Percentiles rank a stretch among this genome's conserved stretches.
These are phyloP conservation scores for Rhynchotus rufescens DNA, from an alignment of 2,797 vertebrate genomes.

Conservation along the genomic window DNA sequence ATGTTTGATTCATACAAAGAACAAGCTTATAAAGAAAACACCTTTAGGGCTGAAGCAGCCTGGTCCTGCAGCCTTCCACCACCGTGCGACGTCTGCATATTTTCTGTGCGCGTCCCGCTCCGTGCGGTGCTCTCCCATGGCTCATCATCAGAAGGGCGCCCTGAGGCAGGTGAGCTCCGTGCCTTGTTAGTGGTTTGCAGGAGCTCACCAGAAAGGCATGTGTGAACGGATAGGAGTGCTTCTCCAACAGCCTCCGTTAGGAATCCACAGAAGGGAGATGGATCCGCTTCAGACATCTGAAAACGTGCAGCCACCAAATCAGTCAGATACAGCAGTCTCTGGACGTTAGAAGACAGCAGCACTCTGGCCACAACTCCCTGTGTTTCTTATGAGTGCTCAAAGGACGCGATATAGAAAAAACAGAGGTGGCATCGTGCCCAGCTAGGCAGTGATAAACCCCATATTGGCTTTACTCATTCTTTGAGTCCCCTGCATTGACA, in stretches of 20 bases:
- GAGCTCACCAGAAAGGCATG: neutral
- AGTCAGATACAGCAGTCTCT: neutral
- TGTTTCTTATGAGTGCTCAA: neutral
- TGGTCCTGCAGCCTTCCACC: neutral
- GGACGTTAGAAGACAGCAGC: neutral
- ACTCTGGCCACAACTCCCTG: neutral
- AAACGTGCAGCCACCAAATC: neutral
- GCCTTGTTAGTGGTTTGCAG: neutral
- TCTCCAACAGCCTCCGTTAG: neutral
- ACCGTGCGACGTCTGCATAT: neutral
- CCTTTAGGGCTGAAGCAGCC: neutral
- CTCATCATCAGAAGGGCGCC: neutral
- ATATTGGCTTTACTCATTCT: neutral
- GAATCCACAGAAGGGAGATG: neutral
- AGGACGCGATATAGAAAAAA: neutral
- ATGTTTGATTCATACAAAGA: neutral
- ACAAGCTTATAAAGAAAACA: neutral
- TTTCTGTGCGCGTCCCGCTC: neutral
- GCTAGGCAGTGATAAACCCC: neutral
- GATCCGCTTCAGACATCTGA: neutral
- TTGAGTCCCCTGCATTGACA: neutral
- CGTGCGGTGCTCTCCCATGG: neutral
- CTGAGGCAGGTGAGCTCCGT: neutral
- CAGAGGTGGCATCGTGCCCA: neutral
- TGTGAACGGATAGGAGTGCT: neutral